Base-by-base conservation (phyloP, 30 jellyfish, hydroid and myxozoan species). In the Turritopsis rubra region DNA sequence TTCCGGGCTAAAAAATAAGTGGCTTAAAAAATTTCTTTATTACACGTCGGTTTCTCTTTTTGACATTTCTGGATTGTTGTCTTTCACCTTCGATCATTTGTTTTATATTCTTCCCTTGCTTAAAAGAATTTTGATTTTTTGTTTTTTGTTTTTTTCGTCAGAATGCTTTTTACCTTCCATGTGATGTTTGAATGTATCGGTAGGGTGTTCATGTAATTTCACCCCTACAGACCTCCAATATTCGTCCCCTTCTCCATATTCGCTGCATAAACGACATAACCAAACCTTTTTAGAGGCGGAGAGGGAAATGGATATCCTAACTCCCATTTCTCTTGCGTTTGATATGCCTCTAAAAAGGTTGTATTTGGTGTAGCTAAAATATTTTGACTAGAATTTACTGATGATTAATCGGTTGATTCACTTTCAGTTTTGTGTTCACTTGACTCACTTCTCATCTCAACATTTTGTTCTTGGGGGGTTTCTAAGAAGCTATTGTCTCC, bases 231-330 rank as follows among this genome's bases (percentile, higher is more conserved):
- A 24, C 17, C 29, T 66, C 76, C 85, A 79, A 22, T 79, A 22
- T 25, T 21, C 24, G 85, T 79, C 81, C 8, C 85, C 85, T 24
- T 28, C 30, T 1, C 85, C 85, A 52, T 79, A 79, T 30, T 79
- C 81, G 23, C 81, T 7, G 81, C 85, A 79, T 30, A 79, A 8
- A 24, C 13, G 82, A 52, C 85, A 79, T 8, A 79, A 84, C 85
- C 85, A 79, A 22, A 85, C 85, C 31, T 79, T 30, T 79, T 52
- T 52, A 79, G 85, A 79, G 41, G 80, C 85, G 29, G 8, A 79
- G 81, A 7, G 29, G 24, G 29, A 28, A 79, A 79, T 22, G 52
- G 31, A 68, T 68, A 68, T 19, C 30, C 17, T 27, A n/a, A 8
- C 19, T 68, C 77, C 4, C 77, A 68, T n/a, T 27, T 23, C 19